Base-by-base conservation (phyloP, 2,113 vertebrate species). In the Dascyllus trimaculatus region DNA sequence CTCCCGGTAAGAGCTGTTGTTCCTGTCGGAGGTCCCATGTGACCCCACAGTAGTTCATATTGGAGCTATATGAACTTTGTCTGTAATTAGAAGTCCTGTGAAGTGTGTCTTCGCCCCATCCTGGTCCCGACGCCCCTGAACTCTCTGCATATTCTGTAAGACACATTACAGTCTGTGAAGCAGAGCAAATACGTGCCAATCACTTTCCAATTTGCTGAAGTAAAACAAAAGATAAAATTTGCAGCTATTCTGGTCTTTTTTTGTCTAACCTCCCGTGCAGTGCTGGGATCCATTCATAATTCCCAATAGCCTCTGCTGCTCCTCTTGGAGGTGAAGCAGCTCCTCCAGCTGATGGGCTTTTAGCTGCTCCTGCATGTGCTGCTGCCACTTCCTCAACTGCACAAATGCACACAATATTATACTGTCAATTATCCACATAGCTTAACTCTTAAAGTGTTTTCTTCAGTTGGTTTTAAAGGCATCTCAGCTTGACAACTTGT, bases 321-420 rank as follows among this genome's bases (percentile, higher is more conserved):
- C 96, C 32, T 96, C 94, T 94, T 97, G 94, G 40, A 98, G 92
- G 71, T 80, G 93, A 18, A 97, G 94, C 19, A 98, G 92, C 70
- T 98, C 96, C 56, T 97, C 95, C 82, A 95, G 84, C 92, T 98
- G 97, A 60, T 97, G 96, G 59, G 93, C 95, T 90, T 95, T 97
- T 18, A 99, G 89, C 80, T 97, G 94, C 68, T 97, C 95, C 82
- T 98, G 96, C 92, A 98, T 97, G 90, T 95, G 95, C 79, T 96
- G 96, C 80, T 99, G 98, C 85, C 96, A 91, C 90, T 95, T 95
- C 85, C 95, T 98, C 79, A 99, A 88, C 97, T 99, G 57, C 75
- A 70, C 40, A 81, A 0, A 85, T 26, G 69, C 29, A 81, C 8
- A 80, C n/a, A 75, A 18, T 4, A 54, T 15, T 17, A 11, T 4